A percentile compares a stretch with the other conserved stretches of the same genome.
These are phyloP conservation scores for Prionace glauca DNA, from an alignment of 2,797 vertebrate species.

Conservation along the genomic window DNA sequence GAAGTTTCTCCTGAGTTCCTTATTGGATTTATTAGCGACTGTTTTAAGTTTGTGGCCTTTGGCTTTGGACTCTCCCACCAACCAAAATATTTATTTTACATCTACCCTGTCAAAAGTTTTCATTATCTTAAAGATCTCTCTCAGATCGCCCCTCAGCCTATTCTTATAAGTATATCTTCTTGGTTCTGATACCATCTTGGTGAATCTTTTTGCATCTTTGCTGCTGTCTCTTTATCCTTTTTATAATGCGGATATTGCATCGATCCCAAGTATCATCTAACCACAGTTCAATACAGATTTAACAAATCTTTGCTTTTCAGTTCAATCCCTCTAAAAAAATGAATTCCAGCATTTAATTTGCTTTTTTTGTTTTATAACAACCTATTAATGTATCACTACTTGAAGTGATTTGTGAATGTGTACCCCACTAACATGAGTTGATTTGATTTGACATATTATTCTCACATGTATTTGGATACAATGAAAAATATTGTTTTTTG, in stretches of 20 bases:
- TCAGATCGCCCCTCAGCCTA: not conserved
- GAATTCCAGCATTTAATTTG: not conserved
- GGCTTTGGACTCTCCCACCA: too few species aligned
- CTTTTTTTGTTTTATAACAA: not conserved
- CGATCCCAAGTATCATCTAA: not conserved
- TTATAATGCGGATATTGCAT: not conserved
- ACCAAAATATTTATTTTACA: too few species aligned
- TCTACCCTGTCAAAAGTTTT: not conserved
- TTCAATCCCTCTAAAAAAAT: not conserved
- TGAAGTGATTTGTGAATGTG: not conserved
- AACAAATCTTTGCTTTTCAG: not conserved
- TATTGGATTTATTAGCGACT: too few species aligned
- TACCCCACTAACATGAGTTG: too few species aligned
- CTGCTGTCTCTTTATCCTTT: not conserved
- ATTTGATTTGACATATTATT: too few species aligned
- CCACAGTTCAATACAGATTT: not conserved
- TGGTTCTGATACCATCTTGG: not conserved
- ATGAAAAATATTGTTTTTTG: too few species aligned
- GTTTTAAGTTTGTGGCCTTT: too few species aligned
- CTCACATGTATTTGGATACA: too few species aligned
- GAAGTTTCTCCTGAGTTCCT: too few species aligned
- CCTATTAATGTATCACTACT: not conserved
- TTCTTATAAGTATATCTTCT: not conserved
- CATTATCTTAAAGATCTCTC: not conserved
- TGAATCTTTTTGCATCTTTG: not conserved